These are phyloP conservation scores for Toxostoma redivivum DNA, from an alignment of 2,113 vertebrate species.

Conservation along the genomic window DNA sequence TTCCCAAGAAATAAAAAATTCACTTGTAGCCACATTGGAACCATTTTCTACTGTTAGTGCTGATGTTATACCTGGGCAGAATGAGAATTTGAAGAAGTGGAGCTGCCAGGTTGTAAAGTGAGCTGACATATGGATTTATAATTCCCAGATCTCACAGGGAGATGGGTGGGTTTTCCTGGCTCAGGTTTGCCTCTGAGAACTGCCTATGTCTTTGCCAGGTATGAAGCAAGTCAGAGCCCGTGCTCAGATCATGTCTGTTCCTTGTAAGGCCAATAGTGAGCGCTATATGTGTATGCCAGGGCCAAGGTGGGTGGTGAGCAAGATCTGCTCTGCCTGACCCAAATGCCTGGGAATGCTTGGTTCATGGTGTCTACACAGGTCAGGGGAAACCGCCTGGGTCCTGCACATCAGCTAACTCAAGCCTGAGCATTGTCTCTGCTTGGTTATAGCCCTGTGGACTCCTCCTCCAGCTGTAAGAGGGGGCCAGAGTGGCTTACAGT, in stretches of 20 bases:
- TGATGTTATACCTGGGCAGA: background rate
- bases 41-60: background rate
- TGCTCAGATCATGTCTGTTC: background rate
- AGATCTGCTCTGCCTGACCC: background rate
- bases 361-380: background rate
- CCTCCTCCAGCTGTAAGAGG: background rate
- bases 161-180: background rate
- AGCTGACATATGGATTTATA: background rate
- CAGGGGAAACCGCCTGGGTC: background rate
- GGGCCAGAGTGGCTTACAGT: background rate
- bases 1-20: background rate
- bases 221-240: background rate
- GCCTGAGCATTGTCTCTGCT: background rate
- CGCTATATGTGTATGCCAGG: background rate
- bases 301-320: background rate
- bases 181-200: background rate
- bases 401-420: background rate
- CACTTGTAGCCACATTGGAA: background rate
- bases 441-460: background rate
- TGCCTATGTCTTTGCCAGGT: background rate
- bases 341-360: background rate
- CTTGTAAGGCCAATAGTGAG: fast-evolving
- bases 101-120: background rate
- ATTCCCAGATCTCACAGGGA: background rate
- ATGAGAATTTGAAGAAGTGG: background rate